Base-by-base conservation (phyloP, 2,888 invertebrate species). In the Invenusta paracnida region DNA sequence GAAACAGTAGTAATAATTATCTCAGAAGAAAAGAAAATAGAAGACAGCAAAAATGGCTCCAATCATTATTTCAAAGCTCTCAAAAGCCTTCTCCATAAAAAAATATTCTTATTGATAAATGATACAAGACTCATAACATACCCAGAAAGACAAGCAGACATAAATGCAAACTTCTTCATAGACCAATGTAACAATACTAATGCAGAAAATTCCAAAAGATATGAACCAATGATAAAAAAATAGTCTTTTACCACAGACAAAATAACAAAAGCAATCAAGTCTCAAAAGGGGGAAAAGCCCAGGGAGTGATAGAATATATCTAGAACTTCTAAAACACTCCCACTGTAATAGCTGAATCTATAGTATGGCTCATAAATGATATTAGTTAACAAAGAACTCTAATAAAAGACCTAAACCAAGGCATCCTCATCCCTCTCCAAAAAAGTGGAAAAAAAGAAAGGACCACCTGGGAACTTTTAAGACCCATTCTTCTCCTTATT, bases 61-160 rank as follows among this genome's bases (percentile, higher is more conserved):
- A n/a, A n/a, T n/a, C n/a, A n/a, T n/a, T n/a, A n/a, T n/a, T n/a
- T n/a, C n/a, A n/a, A n/a, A n/a, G n/a, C n/a, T n/a, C n/a, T n/a
- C n/a, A n/a, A n/a, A n/a, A n/a, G n/a, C n/a, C n/a, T n/a, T n/a
- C n/a, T n/a, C n/a, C n/a, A n/a, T n/a, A n/a, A n/a, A n/a, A n/a
- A n/a, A n/a, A n/a, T n/a, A n/a, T n/a, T n/a, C n/a, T n/a, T n/a
- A n/a, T n/a, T n/a, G n/a, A n/a, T n/a, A n/a, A n/a, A n/a, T n/a
- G n/a, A n/a, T n/a, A n/a, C n/a, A n/a, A n/a, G n/a, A n/a, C n/a
- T n/a, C n/a, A n/a, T n/a, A n/a, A n/a, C n/a, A n/a, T n/a, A n/a
- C n/a, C n/a, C n/a, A n/a, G n/a, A n/a, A n/a, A n/a, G n/a, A 48
- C 73, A 73, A 23, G 73, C 73, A 73, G 73, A 73, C 73, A 73